A percentile compares a stretch with the other conserved stretches of the same genome.
These are phyloP conservation scores for Colinus virginianus DNA, from an alignment of 2,113 vertebrate genomes.

Conservation along the genomic window DNA sequence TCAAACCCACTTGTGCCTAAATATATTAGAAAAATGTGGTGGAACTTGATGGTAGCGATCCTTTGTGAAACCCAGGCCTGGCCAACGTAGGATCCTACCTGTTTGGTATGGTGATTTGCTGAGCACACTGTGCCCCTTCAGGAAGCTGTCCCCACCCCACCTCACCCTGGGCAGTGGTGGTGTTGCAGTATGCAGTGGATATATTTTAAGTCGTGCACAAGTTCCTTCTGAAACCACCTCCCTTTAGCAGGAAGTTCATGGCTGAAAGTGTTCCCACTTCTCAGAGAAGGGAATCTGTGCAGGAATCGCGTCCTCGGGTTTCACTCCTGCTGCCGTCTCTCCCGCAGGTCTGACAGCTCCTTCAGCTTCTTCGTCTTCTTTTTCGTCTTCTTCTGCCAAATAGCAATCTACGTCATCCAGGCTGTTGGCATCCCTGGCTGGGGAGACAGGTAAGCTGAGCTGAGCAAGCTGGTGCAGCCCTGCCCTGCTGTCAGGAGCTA, in stretches of 20 bases:
- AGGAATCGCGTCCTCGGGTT: neutral
- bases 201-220: neutral
- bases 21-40: neutral
- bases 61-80: neutral
- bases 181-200: rapidly evolving
- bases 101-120: rapidly evolving
- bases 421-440: constrained; percentile 89
- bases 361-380: constrained; percentile 99
- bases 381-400: constrained; percentile 97
- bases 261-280: neutral
- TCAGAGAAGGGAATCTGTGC: neutral
- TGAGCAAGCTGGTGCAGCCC: rapidly evolving
- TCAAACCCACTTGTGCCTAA: neutral
- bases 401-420: constrained; percentile 93
- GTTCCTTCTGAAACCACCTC: neutral
- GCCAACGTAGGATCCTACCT: rapidly evolving
- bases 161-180: rapidly evolving
- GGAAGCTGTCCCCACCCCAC: neutral
- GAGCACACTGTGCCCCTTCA: rapidly evolving
- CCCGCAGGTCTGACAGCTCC: constrained; percentile 94
- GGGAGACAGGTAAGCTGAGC: constrained; percentile 91
- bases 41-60: neutral
- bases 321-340: constrained; percentile 13
- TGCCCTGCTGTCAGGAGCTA: neutral
- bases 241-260: neutral